phyloP scores from a whole-genome alignment of 1,140 invertebrate species.

The Temnothorax curvispinosus region DNA sequence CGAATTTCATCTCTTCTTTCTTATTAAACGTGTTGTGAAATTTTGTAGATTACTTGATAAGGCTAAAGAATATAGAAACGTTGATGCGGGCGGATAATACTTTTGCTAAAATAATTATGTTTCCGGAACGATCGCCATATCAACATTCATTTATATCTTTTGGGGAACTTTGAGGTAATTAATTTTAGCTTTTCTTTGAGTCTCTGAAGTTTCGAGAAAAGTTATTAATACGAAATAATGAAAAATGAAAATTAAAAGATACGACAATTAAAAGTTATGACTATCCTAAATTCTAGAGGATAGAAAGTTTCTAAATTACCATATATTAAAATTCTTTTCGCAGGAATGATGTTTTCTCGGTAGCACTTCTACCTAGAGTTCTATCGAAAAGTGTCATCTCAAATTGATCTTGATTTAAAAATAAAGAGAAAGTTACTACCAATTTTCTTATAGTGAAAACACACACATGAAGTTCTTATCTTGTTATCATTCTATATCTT shows the following conservation, averaged over 20 bases:
- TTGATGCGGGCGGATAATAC: background rate
- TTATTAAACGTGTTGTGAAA: conserved; percentile 13
- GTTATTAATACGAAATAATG: background rate
- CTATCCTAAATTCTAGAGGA: too few relatives aligned
- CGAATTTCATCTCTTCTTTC: background rate
- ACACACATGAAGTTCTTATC: background rate
- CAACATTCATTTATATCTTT: background rate
- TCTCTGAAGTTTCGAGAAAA: background rate
- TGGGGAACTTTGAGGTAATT: background rate
- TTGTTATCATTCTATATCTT: background rate
- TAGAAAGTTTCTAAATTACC: background rate
- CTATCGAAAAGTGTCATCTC: background rate
- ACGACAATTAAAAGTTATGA: too few relatives aligned
- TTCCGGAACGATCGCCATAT: background rate
- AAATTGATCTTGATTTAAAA: background rate
- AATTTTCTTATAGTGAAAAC: background rate
- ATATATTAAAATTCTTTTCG: background rate
- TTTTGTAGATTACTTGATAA: background rate
- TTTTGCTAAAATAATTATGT: conserved; percentile 5
- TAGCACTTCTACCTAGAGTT: background rate
- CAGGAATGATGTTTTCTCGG: background rate
- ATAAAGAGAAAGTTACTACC: background rate
- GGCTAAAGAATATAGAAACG: background rate
- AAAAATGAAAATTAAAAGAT: background rate
- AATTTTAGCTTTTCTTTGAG: background rate